Conservation (phyloP, 1,140 invertebrate genomes). For the Mercenaria mercenaria region DNA sequence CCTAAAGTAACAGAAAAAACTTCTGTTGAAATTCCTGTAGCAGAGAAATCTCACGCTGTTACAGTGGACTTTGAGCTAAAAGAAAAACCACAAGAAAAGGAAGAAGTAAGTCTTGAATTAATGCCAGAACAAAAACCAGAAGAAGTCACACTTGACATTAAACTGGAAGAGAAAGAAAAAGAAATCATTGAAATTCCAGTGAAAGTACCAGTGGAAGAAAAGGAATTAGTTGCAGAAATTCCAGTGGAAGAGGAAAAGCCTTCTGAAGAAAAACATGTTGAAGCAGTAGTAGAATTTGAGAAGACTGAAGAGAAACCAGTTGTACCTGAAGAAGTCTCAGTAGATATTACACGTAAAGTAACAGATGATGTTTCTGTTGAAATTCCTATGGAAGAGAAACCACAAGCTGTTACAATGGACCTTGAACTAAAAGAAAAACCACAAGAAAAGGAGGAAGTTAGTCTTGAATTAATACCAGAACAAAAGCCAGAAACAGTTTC, state of each 20-base stretch:
- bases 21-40: conserved; percentile 31
- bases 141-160: neutral
- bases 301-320: conserved; percentile 11
- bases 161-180: neutral
- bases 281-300: conserved; percentile 12
- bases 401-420: neutral
- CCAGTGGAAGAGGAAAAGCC: neutral
- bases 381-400: conserved; percentile 28
- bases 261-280: neutral
- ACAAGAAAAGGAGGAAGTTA: conserved; percentile 10
- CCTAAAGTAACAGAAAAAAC: neutral
- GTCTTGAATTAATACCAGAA: neutral
- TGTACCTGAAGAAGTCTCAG: neutral
- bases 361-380: conserved; percentile 25
- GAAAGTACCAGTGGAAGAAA: conserved; percentile 7
- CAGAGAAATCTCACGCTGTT: conserved; percentile 26
- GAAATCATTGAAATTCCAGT: neutral
- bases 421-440: neutral
- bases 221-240: neutral
- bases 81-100: neutral
- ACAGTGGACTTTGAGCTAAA: neutral
- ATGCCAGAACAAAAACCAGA: conserved; percentile 3
- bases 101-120: neutral
- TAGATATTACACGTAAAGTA: neutral
- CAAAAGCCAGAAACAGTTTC: conserved; percentile 16